phyloP scores from a whole-genome alignment of 2,797 vertebrate genomes.

The Corythornis leucogaster region DNA sequence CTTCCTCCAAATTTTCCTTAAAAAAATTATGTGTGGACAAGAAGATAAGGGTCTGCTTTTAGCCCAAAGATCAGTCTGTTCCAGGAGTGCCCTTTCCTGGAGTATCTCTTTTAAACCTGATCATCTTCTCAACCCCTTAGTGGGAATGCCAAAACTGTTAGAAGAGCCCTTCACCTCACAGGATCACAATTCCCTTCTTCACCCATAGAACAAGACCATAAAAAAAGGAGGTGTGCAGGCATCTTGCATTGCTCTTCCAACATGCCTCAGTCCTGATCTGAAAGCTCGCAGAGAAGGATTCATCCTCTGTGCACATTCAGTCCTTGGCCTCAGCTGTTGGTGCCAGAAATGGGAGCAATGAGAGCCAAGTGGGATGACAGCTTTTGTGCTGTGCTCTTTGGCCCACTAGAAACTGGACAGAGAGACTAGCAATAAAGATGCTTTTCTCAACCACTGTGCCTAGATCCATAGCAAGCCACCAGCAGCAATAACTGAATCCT shows the following conservation, averaged over 20 bases:
- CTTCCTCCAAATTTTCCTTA: not conserved
- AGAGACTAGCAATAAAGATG: conserved; percentile 10
- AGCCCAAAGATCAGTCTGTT: not conserved
- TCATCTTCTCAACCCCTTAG: not conserved
- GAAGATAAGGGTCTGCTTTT: not conserved
- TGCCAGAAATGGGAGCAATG: not conserved
- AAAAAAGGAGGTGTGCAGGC: not conserved
- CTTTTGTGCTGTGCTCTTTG: conserved; percentile 38
- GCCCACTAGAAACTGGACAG: conserved; percentile 35
- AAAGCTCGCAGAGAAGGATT: conserved; percentile 24
- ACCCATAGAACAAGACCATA: not conserved
- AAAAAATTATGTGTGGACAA: not conserved
- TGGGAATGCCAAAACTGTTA: not conserved
- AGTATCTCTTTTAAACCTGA: not conserved
- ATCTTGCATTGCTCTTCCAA: not conserved
- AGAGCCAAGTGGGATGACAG: conserved; percentile 48
- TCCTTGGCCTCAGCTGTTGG: not conserved
- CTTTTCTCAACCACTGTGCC: not conserved
- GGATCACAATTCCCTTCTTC: not conserved
- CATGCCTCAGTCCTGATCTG: not conserved
- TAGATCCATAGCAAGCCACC: not conserved
- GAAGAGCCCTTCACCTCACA: not conserved
- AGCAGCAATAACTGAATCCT: not conserved
- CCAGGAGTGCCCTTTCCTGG: not conserved
- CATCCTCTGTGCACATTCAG: not conserved